A percentile compares a stretch with the other conserved stretches of the same genome.
Conservation (phyloP, 92 coral and sea anemone genomes). For the Micromussa lordhowensis region DNA sequence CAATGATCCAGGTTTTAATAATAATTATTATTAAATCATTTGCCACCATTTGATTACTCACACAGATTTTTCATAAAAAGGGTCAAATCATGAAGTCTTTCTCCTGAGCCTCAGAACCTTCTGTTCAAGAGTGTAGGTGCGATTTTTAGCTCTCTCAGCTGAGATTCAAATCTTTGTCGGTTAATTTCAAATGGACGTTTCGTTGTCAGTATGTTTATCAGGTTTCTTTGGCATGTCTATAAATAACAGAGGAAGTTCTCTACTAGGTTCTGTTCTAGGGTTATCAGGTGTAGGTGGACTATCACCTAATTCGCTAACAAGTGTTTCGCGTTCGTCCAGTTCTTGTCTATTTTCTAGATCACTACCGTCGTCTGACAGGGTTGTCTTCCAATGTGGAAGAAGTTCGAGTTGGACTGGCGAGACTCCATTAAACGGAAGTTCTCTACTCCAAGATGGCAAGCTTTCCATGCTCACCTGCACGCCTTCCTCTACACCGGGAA, state of each 20-base stretch:
- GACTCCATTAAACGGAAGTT: slow-evolving; percentile 17
- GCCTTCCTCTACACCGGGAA: slow-evolving; percentile 63
- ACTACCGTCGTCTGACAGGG: slow-evolving; percentile 17
- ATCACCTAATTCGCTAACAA: slow-evolving; percentile 27
- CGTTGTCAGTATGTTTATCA: background rate
- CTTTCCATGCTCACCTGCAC: slow-evolving; percentile 76
- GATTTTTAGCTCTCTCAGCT: background rate
- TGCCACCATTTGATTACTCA: no score
- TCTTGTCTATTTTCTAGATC: slow-evolving; percentile 21
- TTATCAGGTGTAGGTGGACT: background rate
- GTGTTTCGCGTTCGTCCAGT: slow-evolving; percentile 43
- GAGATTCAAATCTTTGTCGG: no score
- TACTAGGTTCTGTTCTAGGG: background rate
- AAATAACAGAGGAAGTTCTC: slow-evolving; percentile 14
- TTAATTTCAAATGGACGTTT: slow-evolving; percentile 8
- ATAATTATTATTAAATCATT: no score
- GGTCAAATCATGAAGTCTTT: background rate
- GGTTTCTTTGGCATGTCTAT: slow-evolving; percentile 17
- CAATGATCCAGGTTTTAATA: no score
- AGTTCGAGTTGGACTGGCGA: slow-evolving; percentile 59
- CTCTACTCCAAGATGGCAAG: slow-evolving; percentile 41
- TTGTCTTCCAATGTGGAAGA: background rate
- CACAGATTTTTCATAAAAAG: no score
- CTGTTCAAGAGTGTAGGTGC: background rate
- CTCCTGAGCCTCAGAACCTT: background rate